Evolutionary conservation across 2,113 vertebrate genomes (phyloP), one percentile per base, ranked within the genome.

Genomic region (Cyanoramphus novaezelandiae): DNA sequence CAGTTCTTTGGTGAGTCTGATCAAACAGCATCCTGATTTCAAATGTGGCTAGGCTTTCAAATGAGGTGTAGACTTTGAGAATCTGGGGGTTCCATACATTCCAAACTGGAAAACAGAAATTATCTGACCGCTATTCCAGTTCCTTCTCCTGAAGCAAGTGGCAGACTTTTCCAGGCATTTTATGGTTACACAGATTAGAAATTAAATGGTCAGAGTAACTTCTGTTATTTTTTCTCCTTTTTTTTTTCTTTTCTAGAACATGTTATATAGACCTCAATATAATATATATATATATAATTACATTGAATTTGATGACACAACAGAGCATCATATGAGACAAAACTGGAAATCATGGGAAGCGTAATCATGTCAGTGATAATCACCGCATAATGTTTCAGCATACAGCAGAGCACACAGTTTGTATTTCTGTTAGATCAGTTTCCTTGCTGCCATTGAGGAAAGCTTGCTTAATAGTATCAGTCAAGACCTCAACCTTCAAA

Each of bases 371-470:
- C 57, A 80, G 27, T 24, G n/a, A 55, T 4, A 76, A 53, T 18
- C 41, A 49, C 18, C 50, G 46, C 9, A 13, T 69, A 47, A 69
- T n/a, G 4, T 82, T 95, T 72, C 52, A 57, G 17, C 0, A 13
- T 37, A 82, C 75, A 77, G 82, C 37, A 85, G 62, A 95, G 77
- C 87, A 74, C 52, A 93, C 47, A 57, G 37, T 93, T 88, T 79
- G 27, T 88, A 57, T 29, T 67, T 76, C 68, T 78, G n/a, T 29
- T 53, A 79, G 33, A 87, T 57, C 28, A 16, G 28, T 41, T 92
- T 89, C 47, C 35, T 41, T 76, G 28, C 19, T 91, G 27, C 21
- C 59, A 9, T 4, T 37, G 15, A 85, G 10, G 37, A 72, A 71
- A 57, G 7, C 44, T 90, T 74, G 25, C 44, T 87, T 49, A 60